These are phyloP conservation scores for Cuculus canorus DNA, from an alignment of 2,797 vertebrate species.

Conservation along the genomic window DNA sequence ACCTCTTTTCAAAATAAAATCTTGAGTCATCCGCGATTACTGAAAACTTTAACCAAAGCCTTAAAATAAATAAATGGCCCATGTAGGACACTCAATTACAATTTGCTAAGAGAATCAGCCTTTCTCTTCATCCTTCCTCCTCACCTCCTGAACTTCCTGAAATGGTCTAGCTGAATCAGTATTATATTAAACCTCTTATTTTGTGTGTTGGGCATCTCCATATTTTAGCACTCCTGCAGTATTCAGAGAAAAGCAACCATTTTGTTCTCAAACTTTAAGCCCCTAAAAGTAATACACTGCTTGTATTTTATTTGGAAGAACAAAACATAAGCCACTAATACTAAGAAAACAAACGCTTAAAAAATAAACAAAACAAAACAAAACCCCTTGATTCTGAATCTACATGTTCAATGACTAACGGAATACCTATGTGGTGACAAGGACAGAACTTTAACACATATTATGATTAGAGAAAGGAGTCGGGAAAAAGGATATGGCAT, in stretches of 20 bases:
- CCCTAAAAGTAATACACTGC: not conserved
- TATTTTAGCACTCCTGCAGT: not conserved
- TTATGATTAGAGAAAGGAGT: not conserved
- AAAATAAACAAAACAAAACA: not conserved
- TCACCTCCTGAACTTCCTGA: not conserved
- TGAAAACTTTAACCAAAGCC: not conserved
- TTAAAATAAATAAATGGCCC: not conserved
- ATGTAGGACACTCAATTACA: not conserved
- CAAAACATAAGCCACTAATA: not conserved
- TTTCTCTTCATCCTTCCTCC: not conserved
- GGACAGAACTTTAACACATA: not conserved
- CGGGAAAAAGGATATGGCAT: not conserved
- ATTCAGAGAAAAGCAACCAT: not conserved
- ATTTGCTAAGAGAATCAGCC: not conserved
- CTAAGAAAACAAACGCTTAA: not conserved
- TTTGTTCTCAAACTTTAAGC: not conserved
- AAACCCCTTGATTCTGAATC: not conserved
- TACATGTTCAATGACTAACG: not conserved
- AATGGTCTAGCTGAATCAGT: not conserved
- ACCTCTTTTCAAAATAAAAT: not conserved
- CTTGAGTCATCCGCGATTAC: not conserved
- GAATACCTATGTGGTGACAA: not conserved
- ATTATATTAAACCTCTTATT: not conserved
- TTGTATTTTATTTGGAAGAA: not conserved
- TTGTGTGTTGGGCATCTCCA: not conserved